A percentile compares a stretch with the other conserved stretches of the same genome.
Conservation (phyloP, 2,888 invertebrate species). For the Drosophila emarginata region DNA sequence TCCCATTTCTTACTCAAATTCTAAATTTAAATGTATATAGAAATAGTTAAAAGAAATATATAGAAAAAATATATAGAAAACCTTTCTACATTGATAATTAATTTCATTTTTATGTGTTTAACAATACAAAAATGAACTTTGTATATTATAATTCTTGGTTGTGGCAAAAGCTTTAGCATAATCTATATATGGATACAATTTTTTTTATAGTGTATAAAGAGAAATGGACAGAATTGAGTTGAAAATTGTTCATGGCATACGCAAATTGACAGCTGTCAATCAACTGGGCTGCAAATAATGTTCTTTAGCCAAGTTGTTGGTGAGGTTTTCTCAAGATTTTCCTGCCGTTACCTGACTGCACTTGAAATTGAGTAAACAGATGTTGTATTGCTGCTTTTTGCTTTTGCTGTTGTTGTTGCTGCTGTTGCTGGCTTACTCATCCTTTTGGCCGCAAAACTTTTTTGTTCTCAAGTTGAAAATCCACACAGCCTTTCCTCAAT, state of each 20-base stretch:
- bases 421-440: not conserved
- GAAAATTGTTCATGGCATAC: slow-evolving; percentile 34
- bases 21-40: too few species aligned
- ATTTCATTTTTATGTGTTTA: too few species aligned
- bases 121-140: too few species aligned
- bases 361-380: slow-evolving; percentile 61
- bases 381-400: not conserved
- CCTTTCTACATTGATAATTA: too few species aligned
- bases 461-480: slow-evolving; percentile 3
- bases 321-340: slow-evolving; percentile 3
- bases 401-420: not conserved
- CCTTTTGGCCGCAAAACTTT: not conserved
- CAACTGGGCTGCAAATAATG: slow-evolving; percentile 31
- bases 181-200: not conserved
- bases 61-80: too few species aligned
- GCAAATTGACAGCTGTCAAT: slow-evolving; percentile 70
- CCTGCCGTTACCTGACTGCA: slow-evolving; percentile 46
- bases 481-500: not conserved
- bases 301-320: slow-evolving; percentile 22
- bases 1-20: too few species aligned
- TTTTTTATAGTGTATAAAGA: not conserved
- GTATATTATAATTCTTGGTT: too few species aligned
- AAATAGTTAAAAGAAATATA: too few species aligned
- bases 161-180: not conserved
- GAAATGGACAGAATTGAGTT: slow-evolving; percentile 23